Evolutionary conservation across 2,113 vertebrate genomes (phyloP), one percentile per base, ranked within the genome.

Genomic region (Drymodes brunneopygia): DNA sequence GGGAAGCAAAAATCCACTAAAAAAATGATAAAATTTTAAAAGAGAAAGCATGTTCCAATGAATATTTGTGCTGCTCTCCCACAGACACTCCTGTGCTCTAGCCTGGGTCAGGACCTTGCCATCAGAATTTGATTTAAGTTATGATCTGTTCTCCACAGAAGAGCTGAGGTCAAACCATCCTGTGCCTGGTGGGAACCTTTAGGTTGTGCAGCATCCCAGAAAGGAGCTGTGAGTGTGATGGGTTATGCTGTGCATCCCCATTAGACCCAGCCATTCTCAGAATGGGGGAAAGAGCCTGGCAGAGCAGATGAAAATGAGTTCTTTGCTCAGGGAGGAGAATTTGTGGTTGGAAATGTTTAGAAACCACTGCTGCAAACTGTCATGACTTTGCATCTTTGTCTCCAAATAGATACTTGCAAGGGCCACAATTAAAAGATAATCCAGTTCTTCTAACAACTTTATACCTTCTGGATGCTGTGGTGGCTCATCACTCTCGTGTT

Each of bases 21-120:
- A 79, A 56, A 77, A 23, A 2, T 9, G 4, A 12, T 29, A 47
- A 48, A 64, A 44, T 14, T 40, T 23, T 47, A 8, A 83, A 83
- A 72, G 29, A 69, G 48, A 38, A 85, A n/a, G 13, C 6, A 10
- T 7, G 7, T 42, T 18, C 18, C 19, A 31, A 3, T 84, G 70
- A 64, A 29, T 64, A 5, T 51, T 54, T 73, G 9, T 84, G 21
- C 57, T 89, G 44, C 51, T 22, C 9, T 86, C n/a, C 36, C 67
- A 10, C 15, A 14, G 5, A 8, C 1, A 1, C 2, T 1, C 4
- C 0, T 40, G 9, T 42, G 61, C 66, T 74, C 62, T 64, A 16
- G 67, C 24, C 19, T 29, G 18, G 42, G 19, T 75, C 53, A 24
- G 15, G 48, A 72, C 28, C 38, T 80, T 62, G 45, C 36, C 12